phyloP scores from a whole-genome alignment of 2,888 invertebrate species.

The Ormyrus labotus region DNA sequence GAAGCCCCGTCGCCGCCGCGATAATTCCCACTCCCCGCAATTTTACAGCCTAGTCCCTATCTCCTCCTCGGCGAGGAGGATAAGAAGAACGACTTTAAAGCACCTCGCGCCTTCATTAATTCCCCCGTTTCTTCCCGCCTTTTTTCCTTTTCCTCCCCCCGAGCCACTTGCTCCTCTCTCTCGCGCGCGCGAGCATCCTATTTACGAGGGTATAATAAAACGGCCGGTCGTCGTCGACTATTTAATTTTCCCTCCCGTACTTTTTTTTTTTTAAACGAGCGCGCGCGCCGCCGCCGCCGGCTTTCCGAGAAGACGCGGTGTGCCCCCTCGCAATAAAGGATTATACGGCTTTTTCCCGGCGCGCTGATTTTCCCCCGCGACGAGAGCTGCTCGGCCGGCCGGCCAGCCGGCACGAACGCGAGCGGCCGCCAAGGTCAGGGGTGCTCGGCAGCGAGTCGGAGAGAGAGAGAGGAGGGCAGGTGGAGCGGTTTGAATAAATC shows the following conservation, averaged over 20 bases:
- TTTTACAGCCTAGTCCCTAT: neutral
- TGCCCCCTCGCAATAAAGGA: no score
- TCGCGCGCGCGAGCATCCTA: neutral
- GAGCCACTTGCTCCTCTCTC: neutral
- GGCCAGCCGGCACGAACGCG: no score
- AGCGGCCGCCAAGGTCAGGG: no score
- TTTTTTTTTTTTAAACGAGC: conserved; percentile 39
- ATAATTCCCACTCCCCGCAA: neutral
- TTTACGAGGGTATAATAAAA: conserved; percentile 38
- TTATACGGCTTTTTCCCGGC: no score
- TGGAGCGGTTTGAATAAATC: no score
- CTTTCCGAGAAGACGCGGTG: conserved; percentile 8
- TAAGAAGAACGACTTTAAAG: neutral
- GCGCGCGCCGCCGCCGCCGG: neutral
- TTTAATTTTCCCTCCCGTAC: conserved; percentile 42
- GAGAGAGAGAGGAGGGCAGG: no score
- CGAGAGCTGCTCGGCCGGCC: neutral
- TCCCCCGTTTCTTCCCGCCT: neutral
- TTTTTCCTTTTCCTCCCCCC: conserved; percentile 23
- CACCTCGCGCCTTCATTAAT: neutral
- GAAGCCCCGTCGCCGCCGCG: neutral
- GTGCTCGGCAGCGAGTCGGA: no score
- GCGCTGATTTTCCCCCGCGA: no score
- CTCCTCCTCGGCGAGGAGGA: no score
- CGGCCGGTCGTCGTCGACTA: neutral